Percentiles rank a stretch among this genome's conserved stretches.
Conservation (phyloP, 2,888 invertebrate species). For the Cecidostiba fungosa region DNA sequence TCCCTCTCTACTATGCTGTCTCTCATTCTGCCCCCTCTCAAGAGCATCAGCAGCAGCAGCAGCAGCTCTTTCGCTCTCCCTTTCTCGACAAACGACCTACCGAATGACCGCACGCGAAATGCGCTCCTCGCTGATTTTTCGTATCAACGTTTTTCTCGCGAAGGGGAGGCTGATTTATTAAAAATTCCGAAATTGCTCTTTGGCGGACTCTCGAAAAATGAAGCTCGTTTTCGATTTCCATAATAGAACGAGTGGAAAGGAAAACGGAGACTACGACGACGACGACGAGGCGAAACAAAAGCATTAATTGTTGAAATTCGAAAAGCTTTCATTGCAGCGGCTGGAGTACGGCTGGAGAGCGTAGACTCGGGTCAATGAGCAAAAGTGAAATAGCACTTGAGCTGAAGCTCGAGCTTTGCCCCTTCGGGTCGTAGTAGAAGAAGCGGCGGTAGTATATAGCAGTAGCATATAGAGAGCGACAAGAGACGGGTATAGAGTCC, state of each 20-base stretch:
- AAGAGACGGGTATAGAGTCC: conserved; percentile 59
- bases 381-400: conserved; percentile 63
- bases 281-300: conserved; percentile 27
- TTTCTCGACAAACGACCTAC: conserved; percentile 24
- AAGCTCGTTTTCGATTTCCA: conserved; percentile 25
- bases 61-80: conserved; percentile 8
- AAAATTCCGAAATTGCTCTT: conserved; percentile 18
- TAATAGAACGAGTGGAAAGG: neutral
- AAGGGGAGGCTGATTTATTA: neutral
- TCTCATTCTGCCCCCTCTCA: neutral
- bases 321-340: conserved; percentile 51
- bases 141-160: conserved; percentile 35
- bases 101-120: conserved; percentile 53
- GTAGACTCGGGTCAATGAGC: conserved; percentile 63
- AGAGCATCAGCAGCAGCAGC: neutral
- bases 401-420: conserved; percentile 47
- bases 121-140: conserved; percentile 38
- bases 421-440: conserved; percentile 60
- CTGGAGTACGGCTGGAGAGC: conserved; percentile 26
- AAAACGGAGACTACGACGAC: neutral
- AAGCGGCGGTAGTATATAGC: conserved; percentile 20
- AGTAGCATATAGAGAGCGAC: conserved; percentile 48
- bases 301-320: conserved; percentile 63
- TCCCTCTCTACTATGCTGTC: conserved; percentile 65
- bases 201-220: neutral